phyloP scores from a whole-genome alignment of 2,797 vertebrate genomes.

The Clamator glandarius region DNA sequence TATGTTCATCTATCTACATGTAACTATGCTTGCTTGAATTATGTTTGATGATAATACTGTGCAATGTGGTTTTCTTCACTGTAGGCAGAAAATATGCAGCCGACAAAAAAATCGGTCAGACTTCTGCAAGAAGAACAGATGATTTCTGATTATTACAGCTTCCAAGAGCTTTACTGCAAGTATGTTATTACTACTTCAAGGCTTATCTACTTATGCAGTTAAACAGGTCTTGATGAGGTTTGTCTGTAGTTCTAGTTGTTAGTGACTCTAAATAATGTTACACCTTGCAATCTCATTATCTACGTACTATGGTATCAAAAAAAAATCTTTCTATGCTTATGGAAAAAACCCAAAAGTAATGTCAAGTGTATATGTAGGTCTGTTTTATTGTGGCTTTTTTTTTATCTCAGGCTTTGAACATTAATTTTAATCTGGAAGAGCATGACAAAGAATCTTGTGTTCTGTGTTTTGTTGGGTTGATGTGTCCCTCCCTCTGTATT shows the following conservation, averaged over 20 bases:
- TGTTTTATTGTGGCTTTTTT: neutral
- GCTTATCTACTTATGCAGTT: neutral
- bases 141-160: neutral
- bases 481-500: accelerated
- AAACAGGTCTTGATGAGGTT: neutral
- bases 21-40: neutral
- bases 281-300: neutral
- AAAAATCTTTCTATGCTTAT: neutral
- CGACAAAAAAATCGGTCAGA: neutral
- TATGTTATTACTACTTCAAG: neutral
- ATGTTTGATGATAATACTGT: neutral
- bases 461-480: neutral
- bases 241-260: neutral
- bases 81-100: neutral
- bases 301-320: accelerated
- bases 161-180: neutral
- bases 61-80: neutral
- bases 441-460: neutral
- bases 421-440: neutral
- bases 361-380: neutral
- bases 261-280: neutral
- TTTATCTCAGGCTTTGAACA: neutral
- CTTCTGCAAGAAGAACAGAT: neutral
- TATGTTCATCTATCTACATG: neutral
- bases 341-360: neutral